Base-by-base conservation (phyloP, 2,113 vertebrate genomes). In the Cyrtonyx montezumae region DNA sequence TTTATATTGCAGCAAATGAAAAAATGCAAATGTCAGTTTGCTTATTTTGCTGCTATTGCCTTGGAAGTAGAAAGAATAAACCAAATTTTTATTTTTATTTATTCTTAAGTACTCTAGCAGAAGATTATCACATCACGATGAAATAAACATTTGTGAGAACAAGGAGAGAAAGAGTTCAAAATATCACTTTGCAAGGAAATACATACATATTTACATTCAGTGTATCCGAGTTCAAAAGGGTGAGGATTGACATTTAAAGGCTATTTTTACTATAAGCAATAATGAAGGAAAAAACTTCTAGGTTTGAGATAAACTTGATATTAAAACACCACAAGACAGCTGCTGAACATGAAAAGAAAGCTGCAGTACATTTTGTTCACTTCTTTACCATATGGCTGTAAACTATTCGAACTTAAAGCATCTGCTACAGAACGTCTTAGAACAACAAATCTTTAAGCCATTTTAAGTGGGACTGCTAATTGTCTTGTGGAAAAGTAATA, bases 1-100 rank as follows among this genome's bases (percentile, higher is more conserved):
- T 92, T 93, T 37, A 69, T 42, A 95, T 95, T 75, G 62, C 62
- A 95, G 94, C 90, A 94, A 96, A 96, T 59, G 78, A 80, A 69
- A 69, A 96, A 94, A 96, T 68, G 79, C 67, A 96, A 96, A 97
- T 95, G 76, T 84, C 91, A 95, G 25, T 88, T 96, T 94, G 45
- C 55, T 91, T 93, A 95, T 96, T 96, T 95, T 91, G 91, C 80
- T 67, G 22, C 66, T 82, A 36, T 8, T 20, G 62, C 53, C 75
- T 74, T 56, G 48, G 56, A 67, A 92, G 36, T 59, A 93, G 69
- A 91, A 92, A 96, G 88, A 96, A 90, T 55, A 83, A 91, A 36
- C 36, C 16, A 40, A 36, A 40, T 63, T 40, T 40, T 28, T 26
- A 63, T 63, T 63, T 66, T 92, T 91, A 78, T 68, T 23, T 84